phyloP scores from a whole-genome alignment of 2,797 vertebrate genomes.

The Trachops cirrhosus region DNA sequence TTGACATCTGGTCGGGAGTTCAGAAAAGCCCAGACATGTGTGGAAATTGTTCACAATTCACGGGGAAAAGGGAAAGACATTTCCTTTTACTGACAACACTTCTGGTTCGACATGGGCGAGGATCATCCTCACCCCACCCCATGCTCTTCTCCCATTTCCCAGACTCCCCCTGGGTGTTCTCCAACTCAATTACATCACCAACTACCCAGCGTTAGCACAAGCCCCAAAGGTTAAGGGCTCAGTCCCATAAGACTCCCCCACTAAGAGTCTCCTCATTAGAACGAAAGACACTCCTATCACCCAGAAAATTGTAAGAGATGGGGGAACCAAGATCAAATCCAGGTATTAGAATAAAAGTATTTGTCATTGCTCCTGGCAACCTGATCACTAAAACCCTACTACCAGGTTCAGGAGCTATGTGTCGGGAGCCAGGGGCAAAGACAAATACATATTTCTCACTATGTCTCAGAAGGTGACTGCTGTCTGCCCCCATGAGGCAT shows the following conservation, averaged over 20 bases:
- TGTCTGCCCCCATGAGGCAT: not conserved
- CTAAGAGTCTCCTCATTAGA: not conserved
- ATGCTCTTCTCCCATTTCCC: not conserved
- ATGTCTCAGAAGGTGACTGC: not conserved
- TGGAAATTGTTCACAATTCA: not conserved
- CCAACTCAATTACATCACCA: not conserved
- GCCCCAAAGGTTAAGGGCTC: not conserved
- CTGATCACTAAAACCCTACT: not conserved
- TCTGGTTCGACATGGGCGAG: not conserved
- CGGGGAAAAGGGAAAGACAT: too few relatives aligned
- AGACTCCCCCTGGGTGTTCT: not conserved
- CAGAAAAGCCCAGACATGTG: not conserved
- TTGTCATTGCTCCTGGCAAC: not conserved
- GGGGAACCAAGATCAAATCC: not conserved
- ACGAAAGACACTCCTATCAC: not conserved
- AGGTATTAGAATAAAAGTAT: not conserved
- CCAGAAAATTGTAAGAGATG: not conserved
- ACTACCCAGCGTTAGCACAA: not conserved
- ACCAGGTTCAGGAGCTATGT: not conserved
- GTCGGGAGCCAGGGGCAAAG: not conserved
- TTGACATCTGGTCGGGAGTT: not conserved
- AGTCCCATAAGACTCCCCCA: not conserved
- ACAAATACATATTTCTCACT: not conserved
- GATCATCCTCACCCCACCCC: too few relatives aligned
- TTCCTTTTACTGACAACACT: not conserved